These are phyloP conservation scores for Leptinotarsa peninsularis DNA, from an alignment of 2,888 invertebrate genomes.

Conservation along the genomic window DNA sequence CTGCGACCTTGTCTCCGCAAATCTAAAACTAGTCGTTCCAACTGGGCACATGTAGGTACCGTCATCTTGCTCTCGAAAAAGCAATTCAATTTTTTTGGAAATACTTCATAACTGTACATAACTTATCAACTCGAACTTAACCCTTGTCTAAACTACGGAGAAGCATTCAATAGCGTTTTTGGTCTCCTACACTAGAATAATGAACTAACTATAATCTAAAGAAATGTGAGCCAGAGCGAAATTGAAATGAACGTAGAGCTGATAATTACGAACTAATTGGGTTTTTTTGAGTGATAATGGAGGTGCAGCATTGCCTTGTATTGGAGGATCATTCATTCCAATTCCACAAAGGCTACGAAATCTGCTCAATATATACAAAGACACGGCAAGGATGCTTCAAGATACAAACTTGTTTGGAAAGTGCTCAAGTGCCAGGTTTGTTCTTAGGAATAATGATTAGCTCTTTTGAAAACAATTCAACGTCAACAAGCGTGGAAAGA, in stretches of 20 bases:
- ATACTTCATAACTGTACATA: neutral
- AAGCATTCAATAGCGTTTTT: neutral
- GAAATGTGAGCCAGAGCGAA: slow-evolving; percentile 26
- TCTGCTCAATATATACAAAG: slow-evolving; percentile 51
- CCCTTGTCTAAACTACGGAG: neutral
- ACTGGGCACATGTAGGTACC: too few relatives aligned
- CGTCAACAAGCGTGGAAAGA: slow-evolving; percentile 31
- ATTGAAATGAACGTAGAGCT: slow-evolving; percentile 29
- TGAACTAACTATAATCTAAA: neutral
- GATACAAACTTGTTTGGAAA: slow-evolving; percentile 41
- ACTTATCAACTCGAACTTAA: neutral
- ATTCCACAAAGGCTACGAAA: slow-evolving; percentile 45
- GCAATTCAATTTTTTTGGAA: neutral
- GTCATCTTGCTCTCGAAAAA: too few relatives aligned
- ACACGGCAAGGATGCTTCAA: slow-evolving; percentile 42
- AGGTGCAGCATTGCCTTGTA: slow-evolving; percentile 29
- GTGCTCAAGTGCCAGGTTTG: slow-evolving; percentile 33
- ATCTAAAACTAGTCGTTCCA: too few relatives aligned
- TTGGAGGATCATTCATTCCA: slow-evolving; percentile 40
- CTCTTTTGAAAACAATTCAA: slow-evolving; percentile 20
- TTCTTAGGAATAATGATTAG: slow-evolving; percentile 45
- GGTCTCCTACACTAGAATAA: neutral
- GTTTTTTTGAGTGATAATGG: slow-evolving; percentile 44
- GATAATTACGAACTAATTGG: slow-evolving; percentile 42
- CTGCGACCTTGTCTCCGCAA: too few relatives aligned